These are phyloP conservation scores for Cottoperca gobio DNA, from an alignment of 2,797 vertebrate genomes.

Conservation along the genomic window DNA sequence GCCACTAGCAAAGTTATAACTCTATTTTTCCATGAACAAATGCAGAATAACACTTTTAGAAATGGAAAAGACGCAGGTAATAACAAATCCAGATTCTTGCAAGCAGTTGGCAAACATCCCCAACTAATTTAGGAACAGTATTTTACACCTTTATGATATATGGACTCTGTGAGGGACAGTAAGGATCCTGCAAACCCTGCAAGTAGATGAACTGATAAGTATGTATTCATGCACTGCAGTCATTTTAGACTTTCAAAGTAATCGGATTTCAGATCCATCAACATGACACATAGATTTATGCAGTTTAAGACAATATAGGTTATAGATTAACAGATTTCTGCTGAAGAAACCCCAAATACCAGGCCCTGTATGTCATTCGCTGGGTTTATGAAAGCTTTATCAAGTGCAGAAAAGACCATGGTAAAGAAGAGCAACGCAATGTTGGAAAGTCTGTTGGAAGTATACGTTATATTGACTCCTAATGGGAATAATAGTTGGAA, in stretches of 20 bases:
- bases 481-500: background rate
- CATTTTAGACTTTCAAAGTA: background rate
- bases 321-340: constrained; percentile 1
- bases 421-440: background rate
- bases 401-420: background rate
- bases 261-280: background rate
- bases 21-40: background rate
- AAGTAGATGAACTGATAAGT: background rate
- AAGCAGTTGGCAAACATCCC: constrained; percentile 10
- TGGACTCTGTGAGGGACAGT: constrained; percentile 27
- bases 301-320: background rate
- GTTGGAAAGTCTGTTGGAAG: background rate
- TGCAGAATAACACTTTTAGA: background rate
- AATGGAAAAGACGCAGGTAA: background rate
- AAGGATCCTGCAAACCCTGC: background rate
- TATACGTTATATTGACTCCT: no score
- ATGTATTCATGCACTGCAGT: background rate
- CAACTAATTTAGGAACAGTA: constrained; percentile 7
- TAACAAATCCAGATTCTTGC: background rate
- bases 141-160: constrained; percentile 50
- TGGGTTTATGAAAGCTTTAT: background rate
- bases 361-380: background rate
- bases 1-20: background rate
- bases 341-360: background rate
- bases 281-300: background rate